These are phyloP conservation scores for Archegozetes longisetosus DNA, from an alignment of 1,140 invertebrate species.

Conservation along the genomic window DNA sequence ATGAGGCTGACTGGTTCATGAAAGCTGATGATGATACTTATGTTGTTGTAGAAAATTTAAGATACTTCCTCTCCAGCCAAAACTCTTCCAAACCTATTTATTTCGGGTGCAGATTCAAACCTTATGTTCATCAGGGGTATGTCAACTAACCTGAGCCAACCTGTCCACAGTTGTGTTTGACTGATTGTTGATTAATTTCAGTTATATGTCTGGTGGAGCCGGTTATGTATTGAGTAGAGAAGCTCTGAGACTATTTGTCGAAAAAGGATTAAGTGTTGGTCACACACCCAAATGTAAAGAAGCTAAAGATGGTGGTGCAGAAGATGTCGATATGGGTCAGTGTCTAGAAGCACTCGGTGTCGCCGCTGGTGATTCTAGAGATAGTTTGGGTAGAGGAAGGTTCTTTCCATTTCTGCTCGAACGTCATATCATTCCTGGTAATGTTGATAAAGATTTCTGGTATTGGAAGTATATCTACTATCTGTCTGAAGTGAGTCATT, in stretches of 20 bases:
- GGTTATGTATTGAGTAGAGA: conserved; percentile 73
- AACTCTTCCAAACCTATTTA: conserved; percentile 54
- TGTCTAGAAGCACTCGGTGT: conserved; percentile 22
- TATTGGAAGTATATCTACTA: conserved; percentile 92
- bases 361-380: conserved; percentile 21
- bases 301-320: conserved; percentile 53
- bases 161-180: not conserved
- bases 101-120: conserved; percentile 77
- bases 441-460: conserved; percentile 66
- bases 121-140: conserved; percentile 66
- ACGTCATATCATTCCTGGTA: conserved; percentile 72
- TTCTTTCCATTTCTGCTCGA: conserved; percentile 36
- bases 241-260: conserved; percentile 54
- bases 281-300: not conserved
- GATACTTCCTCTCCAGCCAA: conserved; percentile 63
- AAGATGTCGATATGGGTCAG: conserved; percentile 86
- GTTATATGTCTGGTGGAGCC: conserved; percentile 26
- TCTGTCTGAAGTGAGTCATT: conserved; percentile 48
- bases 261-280: conserved; percentile 22
- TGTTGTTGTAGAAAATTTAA: conserved; percentile 74
- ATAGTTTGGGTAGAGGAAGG: conserved; percentile 19
- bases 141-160: not conserved
- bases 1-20: conserved; percentile 78
- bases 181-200: not conserved
- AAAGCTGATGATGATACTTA: conserved; percentile 93